Percentiles rank a stretch among this genome's conserved stretches.
Conservation (phyloP, 1,140 invertebrate species). For the Sycobia sp. region DNA sequence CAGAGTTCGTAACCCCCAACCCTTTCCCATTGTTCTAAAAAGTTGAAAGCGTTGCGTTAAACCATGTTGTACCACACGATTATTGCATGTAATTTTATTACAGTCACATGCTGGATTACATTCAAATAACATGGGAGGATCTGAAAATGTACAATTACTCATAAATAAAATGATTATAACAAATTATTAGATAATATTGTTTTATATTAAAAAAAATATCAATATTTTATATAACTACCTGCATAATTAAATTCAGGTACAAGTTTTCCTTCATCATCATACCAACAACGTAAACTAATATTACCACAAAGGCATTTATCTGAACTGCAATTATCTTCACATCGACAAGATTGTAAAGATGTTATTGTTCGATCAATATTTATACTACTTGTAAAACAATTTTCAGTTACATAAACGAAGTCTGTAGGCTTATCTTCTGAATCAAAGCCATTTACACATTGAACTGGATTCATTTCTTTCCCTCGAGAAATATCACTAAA, state of each 20-base stretch:
- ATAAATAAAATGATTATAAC: neutral
- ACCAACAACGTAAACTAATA: constrained; percentile 85
- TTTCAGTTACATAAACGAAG: constrained; percentile 86
- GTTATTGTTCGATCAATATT: constrained; percentile 81
- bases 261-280: constrained; percentile 79
- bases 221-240: constrained; percentile 58
- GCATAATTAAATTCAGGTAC: constrained; percentile 81
- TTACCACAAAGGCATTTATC: constrained; percentile 79
- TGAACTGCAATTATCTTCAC: constrained; percentile 75
- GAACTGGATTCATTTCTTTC: constrained; percentile 82
- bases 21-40: constrained; percentile 73
- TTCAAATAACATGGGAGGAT: constrained; percentile 84
- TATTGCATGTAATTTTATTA: constrained; percentile 80
- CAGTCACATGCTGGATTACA: constrained; percentile 89
- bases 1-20: constrained; percentile 85
- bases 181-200: neutral
- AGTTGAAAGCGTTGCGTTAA: constrained; percentile 77
- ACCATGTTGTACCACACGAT: constrained; percentile 84
- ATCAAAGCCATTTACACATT: constrained; percentile 82
- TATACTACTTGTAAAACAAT: constrained; percentile 79
- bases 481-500: constrained; percentile 86
- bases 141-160: constrained; percentile 51
- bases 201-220: constrained; percentile 14
- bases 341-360: constrained; percentile 75
- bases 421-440: constrained; percentile 77